Base-by-base conservation (phyloP, 1,140 invertebrate species). In the Cephus cinctus region DNA sequence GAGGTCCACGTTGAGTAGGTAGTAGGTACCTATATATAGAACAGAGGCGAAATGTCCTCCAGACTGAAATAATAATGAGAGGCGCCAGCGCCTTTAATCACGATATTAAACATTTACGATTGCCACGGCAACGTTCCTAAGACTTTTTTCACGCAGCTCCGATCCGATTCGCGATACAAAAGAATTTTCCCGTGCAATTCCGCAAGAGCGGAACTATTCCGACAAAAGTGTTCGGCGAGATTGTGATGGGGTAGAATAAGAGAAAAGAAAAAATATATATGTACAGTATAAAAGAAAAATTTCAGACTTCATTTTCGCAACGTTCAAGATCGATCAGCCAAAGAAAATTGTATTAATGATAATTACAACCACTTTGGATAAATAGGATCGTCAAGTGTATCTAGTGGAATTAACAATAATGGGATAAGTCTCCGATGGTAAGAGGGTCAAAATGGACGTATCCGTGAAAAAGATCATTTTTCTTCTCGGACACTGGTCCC, bases 41-140 rank as follows among this genome's bases (percentile, higher is more conserved):
- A 36, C 14, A 36, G 34, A 15, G 65, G 58, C 55, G 60, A 70
- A 72, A 73, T 73, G 62, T 70, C 63, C 69, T 71, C 60, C 55
- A 69, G 70, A 74, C 73, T 75, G 71, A 74, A 73, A 75, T 75
- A 75, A 75, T 74, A 73, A 75, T 69, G 68, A 72, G 67, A 72
- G 65, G 59, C 66, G 69, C 67, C 65, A 69, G 69, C 56, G 66
- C 63, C 72, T 75, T 73, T 76, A 76, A 76, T 76, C 72, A 73
- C 69, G 72, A 75, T 75, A 75, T 76, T 76, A 76, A 76, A 76
- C 69, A 76, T 76, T 73, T 76, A 76, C 64, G 68, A 75, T 75
- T 68, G 60, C 61, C 58, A 55, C 59, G 56, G 45, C 58, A 46
- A 52, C 44, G 34, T 44, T 39, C 51, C 52, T 44, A 49, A 45